Conservation (phyloP, 2,888 invertebrate genomes). For the Hirtodrosophila alboralis region DNA sequence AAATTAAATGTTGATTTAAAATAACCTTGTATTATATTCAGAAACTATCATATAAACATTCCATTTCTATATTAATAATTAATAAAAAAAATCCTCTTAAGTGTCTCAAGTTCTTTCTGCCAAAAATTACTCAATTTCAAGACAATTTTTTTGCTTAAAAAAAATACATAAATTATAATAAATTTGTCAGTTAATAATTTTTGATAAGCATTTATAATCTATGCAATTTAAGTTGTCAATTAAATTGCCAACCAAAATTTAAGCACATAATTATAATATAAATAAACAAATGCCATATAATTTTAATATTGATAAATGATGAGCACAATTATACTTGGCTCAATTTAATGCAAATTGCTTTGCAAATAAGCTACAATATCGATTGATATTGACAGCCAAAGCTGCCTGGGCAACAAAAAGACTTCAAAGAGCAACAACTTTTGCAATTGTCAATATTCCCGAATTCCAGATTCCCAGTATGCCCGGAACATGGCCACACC, state of each 20-base stretch:
- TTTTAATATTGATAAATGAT: constrained; percentile 45
- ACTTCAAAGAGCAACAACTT: constrained; percentile 5
- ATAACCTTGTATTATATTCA: too few relatives aligned
- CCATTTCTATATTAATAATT: too few relatives aligned
- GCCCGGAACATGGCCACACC: constrained; percentile 22
- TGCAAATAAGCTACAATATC: constrained; percentile 1
- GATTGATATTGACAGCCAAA: constrained; percentile 6
- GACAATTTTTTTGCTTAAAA: too few relatives aligned
- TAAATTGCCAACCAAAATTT: constrained; percentile 7
- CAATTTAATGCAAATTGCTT: constrained; percentile 2
- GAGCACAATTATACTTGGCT: background rate
- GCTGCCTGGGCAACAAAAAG: constrained; percentile 13
- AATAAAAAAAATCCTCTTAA: too few relatives aligned
- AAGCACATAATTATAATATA: constrained; percentile 52
- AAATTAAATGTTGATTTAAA: too few relatives aligned
- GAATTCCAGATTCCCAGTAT: background rate
- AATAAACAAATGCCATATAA: constrained; percentile 50
- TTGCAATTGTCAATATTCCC: constrained; percentile 2
- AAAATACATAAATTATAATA: too few relatives aligned
- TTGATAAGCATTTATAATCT: constrained; percentile 21
- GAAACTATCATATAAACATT: too few relatives aligned
- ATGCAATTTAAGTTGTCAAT: constrained; percentile 37
- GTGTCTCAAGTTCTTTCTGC: too few relatives aligned
- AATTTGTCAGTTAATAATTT: background rate
- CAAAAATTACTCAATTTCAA: too few relatives aligned